Percentiles rank a stretch among this genome's conserved stretches.
These are phyloP conservation scores for Sorex araneus DNA, from an alignment of 2,113 vertebrate genomes.

Conservation along the genomic window DNA sequence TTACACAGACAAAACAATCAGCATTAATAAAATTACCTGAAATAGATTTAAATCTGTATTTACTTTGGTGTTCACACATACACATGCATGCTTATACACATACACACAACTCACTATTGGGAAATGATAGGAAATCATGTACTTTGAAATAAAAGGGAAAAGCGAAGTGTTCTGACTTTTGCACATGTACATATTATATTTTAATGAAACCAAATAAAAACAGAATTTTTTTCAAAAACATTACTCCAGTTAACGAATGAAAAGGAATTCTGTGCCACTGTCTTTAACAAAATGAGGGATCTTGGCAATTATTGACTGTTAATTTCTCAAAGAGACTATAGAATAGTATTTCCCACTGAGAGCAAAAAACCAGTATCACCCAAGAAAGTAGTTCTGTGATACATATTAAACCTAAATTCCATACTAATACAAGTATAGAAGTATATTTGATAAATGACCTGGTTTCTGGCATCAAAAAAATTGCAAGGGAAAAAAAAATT, in stretches of 20 bases:
- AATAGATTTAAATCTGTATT: no score
- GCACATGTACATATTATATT: no score
- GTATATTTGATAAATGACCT: neutral
- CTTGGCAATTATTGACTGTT: neutral
- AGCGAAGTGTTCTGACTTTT: no score
- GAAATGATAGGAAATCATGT: no score
- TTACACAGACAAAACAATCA: neutral
- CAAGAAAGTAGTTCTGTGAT: neutral
- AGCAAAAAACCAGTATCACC: neutral
- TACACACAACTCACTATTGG: no score
- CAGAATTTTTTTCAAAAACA: no score
- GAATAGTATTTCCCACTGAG: neutral
- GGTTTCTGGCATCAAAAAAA: slow-evolving; percentile 9
- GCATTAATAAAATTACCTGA: neutral
- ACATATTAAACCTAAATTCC: neutral
- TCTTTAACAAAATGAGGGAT: neutral
- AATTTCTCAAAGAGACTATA: slow-evolving; percentile 17
- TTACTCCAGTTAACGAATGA: no score
- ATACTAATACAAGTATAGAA: neutral
- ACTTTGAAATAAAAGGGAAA: no score
- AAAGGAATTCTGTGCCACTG: no score
- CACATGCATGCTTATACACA: no score
- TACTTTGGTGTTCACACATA: no score
- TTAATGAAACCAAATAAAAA: no score
- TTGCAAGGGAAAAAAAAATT: neutral